These are phyloP conservation scores for Catocala fraxini DNA, from an alignment of 2,888 invertebrate species.

Conservation along the genomic window DNA sequence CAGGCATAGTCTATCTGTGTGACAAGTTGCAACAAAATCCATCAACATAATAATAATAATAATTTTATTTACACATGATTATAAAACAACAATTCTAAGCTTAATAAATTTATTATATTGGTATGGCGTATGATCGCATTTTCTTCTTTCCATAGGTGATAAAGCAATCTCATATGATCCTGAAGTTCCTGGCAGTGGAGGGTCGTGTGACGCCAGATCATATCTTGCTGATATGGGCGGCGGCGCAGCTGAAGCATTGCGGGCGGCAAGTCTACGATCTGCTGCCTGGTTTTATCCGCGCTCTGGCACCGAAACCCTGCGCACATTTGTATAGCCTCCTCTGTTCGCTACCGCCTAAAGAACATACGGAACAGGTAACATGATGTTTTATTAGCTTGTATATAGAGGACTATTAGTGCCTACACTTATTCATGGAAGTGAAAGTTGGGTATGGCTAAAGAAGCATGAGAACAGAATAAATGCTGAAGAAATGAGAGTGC, in stretches of 20 bases:
- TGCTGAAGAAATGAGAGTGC: too few species aligned
- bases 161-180: conserved; percentile 97
- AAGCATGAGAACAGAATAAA: too few species aligned
- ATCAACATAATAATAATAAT: too few species aligned
- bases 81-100: too few species aligned
- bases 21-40: too few species aligned
- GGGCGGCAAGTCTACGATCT: conserved; percentile 97
- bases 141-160: conserved; percentile 88
- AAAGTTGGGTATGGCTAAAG: too few species aligned
- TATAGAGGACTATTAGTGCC: too few species aligned
- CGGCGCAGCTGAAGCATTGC: conserved; percentile 98
- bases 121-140: too few species aligned
- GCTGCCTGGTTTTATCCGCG: conserved; percentile 95
- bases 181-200: conserved; percentile 97
- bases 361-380: conserved; percentile 95
- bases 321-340: conserved; percentile 95
- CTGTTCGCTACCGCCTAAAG: conserved; percentile 95
- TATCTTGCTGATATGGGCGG: conserved; percentile 97
- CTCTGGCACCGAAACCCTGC: conserved; percentile 95
- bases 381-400: neutral
- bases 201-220: conserved; percentile 96
- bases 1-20: too few species aligned
- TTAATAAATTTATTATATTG: too few species aligned
- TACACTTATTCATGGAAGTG: too few species aligned
- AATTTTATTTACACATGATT: too few species aligned